Conservation (phyloP, 2,888 invertebrate genomes). For the Nymphalis c-album region DNA sequence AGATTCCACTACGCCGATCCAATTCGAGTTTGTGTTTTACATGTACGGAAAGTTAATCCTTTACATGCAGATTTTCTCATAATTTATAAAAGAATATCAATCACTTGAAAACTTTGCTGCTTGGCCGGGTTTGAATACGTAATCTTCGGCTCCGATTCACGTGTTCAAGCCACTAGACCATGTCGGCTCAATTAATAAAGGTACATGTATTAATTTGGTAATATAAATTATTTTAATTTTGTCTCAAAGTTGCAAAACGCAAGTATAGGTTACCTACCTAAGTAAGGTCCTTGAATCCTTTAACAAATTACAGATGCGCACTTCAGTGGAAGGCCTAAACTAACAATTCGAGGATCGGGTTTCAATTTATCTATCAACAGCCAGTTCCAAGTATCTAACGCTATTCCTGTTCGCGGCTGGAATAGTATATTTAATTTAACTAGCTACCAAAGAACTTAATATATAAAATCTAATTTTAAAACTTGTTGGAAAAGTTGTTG, state of each 20-base stretch:
- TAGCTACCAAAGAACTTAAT: neutral
- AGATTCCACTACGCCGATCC: too few relatives aligned
- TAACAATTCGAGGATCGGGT: constrained; percentile 26
- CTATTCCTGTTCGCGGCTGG: constrained; percentile 3
- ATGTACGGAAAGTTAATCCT: too few relatives aligned
- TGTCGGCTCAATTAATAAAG: neutral
- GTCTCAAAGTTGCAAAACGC: neutral
- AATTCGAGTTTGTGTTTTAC: too few relatives aligned
- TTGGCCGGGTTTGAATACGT: too few relatives aligned
- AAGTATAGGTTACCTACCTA: neutral
- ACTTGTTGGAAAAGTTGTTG: too few relatives aligned
- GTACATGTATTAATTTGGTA: constrained; percentile 6
- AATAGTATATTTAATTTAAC: constrained; percentile 9
- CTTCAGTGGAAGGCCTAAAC: constrained; percentile 32
- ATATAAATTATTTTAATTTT: constrained; percentile 20
- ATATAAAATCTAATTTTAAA: neutral
- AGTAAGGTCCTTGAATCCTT: constrained; percentile 4
- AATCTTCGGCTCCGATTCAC: too few relatives aligned
- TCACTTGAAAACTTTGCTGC: too few relatives aligned
- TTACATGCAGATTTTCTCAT: too few relatives aligned
- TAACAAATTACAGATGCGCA: constrained; percentile 16
- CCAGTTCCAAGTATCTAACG: constrained; percentile 13
- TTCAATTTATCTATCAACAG: constrained; percentile 19
- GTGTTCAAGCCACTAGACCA: too few relatives aligned
- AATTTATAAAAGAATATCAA: too few relatives aligned